Conservation (phyloP, 2,888 invertebrate genomes). For the Automeris io region DNA sequence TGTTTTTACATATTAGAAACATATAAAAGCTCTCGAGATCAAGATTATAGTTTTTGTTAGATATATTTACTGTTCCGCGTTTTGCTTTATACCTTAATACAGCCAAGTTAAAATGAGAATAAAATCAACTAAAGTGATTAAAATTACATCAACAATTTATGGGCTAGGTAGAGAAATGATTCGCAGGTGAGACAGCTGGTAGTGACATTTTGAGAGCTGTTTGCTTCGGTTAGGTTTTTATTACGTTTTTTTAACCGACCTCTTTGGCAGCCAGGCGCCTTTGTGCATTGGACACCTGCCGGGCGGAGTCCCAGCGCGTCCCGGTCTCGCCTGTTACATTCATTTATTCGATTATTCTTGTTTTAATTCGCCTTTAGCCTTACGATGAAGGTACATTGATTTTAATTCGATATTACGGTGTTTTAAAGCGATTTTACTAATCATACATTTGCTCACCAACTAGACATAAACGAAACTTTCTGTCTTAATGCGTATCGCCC, state of each 20-base stretch:
- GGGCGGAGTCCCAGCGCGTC: conserved; percentile 28
- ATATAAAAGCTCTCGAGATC: too few species aligned
- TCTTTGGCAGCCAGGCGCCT: conserved; percentile 39
- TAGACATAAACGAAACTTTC: too few species aligned
- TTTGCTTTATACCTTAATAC: too few species aligned
- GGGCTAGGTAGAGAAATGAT: conserved; percentile 29
- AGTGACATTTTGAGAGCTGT: conserved; percentile 54
- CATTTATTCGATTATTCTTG: conserved; percentile 23
- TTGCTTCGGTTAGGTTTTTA: conserved; percentile 33
- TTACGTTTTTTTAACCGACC: conserved; percentile 42
- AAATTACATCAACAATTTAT: conserved; percentile 15
- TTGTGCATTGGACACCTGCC: conserved; percentile 63
- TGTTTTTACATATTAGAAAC: too few species aligned
- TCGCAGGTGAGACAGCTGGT: conserved; percentile 61
- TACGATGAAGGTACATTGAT: neutral
- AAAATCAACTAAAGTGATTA: conserved; percentile 20
- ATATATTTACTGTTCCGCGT: too few species aligned
- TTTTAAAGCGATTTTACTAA: conserved; percentile 21
- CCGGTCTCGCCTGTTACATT: conserved; percentile 37
- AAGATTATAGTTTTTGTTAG: too few species aligned
- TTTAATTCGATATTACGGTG: neutral
- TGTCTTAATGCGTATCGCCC: too few species aligned
- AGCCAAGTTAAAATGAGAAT: conserved; percentile 13
- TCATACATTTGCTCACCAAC: too few species aligned
- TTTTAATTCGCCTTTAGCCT: conserved; percentile 20